These are phyloP conservation scores for Serripes groenlandicus DNA, from an alignment of 2,888 invertebrate species.

Conservation along the genomic window DNA sequence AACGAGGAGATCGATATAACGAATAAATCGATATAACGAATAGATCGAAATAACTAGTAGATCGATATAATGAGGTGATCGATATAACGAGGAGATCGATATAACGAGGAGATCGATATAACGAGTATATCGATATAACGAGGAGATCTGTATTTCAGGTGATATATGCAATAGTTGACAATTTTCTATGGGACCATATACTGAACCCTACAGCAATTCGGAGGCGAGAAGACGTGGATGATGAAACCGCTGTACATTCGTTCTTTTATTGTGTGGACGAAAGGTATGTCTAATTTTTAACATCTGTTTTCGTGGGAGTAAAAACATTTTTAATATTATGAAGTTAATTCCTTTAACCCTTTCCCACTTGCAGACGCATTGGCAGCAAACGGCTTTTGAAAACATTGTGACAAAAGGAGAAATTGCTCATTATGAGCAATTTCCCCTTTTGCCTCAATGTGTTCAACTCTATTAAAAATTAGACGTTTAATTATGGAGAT, in stretches of 20 bases:
- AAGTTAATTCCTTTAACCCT: neutral
- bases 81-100: too few species aligned
- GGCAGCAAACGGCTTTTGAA: neutral
- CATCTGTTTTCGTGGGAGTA: neutral
- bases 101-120: too few species aligned
- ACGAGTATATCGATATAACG: too few species aligned
- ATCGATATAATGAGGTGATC: too few species aligned
- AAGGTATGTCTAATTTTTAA: neutral
- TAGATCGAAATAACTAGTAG: too few species aligned
- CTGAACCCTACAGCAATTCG: neutral
- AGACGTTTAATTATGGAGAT: too few species aligned
- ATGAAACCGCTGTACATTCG: neutral
- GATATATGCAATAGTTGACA: constrained; percentile 75
- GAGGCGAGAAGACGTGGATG: constrained; percentile 1
- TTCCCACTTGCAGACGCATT: too few species aligned
- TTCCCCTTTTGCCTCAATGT: neutral
- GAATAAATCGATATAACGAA: too few species aligned
- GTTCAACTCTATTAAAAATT: too few species aligned
- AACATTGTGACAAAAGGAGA: constrained; percentile 11
- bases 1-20: too few species aligned
- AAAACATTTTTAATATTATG: neutral
- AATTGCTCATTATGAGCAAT: constrained; percentile 1
- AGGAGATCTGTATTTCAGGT: constrained; percentile 61
- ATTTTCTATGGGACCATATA: constrained; percentile 60
- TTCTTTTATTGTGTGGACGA: constrained; percentile 13